Conservation (phyloP, 2,797 vertebrate species). For the Microtus obscurus region DNA sequence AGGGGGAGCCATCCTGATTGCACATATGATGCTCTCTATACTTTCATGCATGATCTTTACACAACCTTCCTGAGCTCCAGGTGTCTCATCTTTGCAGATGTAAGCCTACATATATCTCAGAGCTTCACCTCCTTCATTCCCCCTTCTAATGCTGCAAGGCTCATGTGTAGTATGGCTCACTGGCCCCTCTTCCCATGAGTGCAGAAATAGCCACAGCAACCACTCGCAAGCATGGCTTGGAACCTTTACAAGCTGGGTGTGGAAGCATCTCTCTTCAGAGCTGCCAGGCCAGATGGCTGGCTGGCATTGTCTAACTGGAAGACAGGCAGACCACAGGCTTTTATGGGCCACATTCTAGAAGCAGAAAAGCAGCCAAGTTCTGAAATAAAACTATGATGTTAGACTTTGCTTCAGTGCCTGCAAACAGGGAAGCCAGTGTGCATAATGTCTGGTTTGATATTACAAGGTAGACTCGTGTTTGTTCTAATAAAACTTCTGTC, state of each 20-base stretch:
- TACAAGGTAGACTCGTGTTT: not conserved
- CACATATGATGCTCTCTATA: too few relatives aligned
- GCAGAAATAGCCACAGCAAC: not conserved
- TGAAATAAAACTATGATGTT: constrained; percentile 16
- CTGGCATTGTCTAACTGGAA: constrained; percentile 15
- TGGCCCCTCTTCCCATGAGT: not conserved
- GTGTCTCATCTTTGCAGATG: not conserved
- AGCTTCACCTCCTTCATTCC: not conserved
- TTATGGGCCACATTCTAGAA: not conserved
- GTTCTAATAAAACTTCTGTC: not conserved
- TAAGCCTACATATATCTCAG: not conserved
- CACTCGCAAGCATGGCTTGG: not conserved
- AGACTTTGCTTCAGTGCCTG: not conserved
- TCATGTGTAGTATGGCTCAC: not conserved
- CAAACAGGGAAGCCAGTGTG: not conserved
- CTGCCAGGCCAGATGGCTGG: constrained; percentile 21
- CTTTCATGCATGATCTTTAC: not conserved
- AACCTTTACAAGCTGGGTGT: not conserved
- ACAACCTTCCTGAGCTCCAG: not conserved
- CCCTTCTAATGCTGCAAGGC: too few relatives aligned
- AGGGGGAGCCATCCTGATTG: not conserved
- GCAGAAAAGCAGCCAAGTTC: not conserved
- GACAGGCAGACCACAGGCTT: constrained; percentile 17
- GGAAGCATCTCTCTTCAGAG: not conserved
- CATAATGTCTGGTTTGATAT: not conserved